Percentiles rank a stretch among this genome's conserved stretches.
Conservation (phyloP, 1,140 invertebrate species). For the Brachionus plicatilis region DNA sequence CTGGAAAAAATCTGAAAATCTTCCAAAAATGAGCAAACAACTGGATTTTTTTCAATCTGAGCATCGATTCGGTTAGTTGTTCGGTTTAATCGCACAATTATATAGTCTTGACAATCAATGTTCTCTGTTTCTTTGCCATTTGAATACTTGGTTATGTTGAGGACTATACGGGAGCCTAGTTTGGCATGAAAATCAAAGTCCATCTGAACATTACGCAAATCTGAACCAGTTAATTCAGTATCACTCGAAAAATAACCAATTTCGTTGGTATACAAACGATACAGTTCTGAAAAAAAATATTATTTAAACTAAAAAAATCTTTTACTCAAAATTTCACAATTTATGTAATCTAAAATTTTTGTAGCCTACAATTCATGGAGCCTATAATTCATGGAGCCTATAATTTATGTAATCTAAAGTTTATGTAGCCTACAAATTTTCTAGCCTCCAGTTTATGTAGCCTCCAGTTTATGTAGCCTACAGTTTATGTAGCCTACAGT, state of each 20-base stretch:
- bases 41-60: slow-evolving; percentile 22
- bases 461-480: neutral
- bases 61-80: slow-evolving; percentile 19
- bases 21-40: neutral
- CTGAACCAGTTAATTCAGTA: neutral
- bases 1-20: slow-evolving; percentile 6
- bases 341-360: neutral
- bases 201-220: neutral
- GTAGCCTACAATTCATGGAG: neutral
- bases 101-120: neutral
- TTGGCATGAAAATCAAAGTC: slow-evolving; percentile 4
- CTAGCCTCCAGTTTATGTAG: neutral
- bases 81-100: neutral
- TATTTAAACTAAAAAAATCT: neutral
- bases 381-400: neutral
- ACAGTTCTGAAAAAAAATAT: neutral
- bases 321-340: neutral
- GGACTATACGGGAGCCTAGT: neutral
- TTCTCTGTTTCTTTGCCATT: neutral
- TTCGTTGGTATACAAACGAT: neutral
- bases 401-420: neutral
- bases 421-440: neutral
- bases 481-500: neutral
- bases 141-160: slow-evolving; percentile 7
- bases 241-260: slow-evolving; percentile 22